Evolutionary conservation across 2,797 vertebrate species (phyloP), one percentile per base, ranked within the genome.

Genomic region (Callimico goeldii): DNA sequence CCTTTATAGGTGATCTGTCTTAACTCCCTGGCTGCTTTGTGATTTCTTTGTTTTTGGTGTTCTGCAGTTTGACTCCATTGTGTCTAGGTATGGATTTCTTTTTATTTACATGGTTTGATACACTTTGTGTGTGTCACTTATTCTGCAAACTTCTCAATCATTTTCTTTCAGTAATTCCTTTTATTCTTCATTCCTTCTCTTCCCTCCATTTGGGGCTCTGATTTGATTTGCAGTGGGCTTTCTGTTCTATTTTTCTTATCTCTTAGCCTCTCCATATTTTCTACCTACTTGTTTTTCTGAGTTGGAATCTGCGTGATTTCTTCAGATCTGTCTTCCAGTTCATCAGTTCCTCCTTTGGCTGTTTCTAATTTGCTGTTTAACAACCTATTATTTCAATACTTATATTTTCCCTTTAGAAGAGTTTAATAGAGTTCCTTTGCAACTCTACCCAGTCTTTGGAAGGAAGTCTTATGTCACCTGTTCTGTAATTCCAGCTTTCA

Each of bases 21-120:
- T 96, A 87, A 82, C 39, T 90, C 28, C 81, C 87, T 50, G 90
- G 70, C 82, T 93, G 70, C 87, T 88, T 82, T 93, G 41, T 11
- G 28, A 24, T 46, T 39, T 88, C 76, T 92, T 70, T 94, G 80
- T 79, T 72, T 80, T 75, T 58, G 84, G 64, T 89, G 9, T 52
- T 73, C 64, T 20, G 0, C 70, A 28, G 48, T 46, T 67, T 73
- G 22, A 12, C 88, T 39, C 30, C 48, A 36, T 57, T 41, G 39
- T 64, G 79, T 89, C 33, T 94, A 83, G 93, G 93, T 83, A 79
- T 79, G 90, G 33, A 19, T 95, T 72, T 36, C 50, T 82, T 83
- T 55, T 50, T 87, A 41, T 80, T 84, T 67, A 20, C 50, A 57
- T 43, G 20, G 46, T 43, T 43, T 79, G 52, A 41, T 57, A 41